These are phyloP conservation scores for Aleiodes alternator DNA, from an alignment of 2,888 invertebrate genomes.

Conservation along the genomic window DNA sequence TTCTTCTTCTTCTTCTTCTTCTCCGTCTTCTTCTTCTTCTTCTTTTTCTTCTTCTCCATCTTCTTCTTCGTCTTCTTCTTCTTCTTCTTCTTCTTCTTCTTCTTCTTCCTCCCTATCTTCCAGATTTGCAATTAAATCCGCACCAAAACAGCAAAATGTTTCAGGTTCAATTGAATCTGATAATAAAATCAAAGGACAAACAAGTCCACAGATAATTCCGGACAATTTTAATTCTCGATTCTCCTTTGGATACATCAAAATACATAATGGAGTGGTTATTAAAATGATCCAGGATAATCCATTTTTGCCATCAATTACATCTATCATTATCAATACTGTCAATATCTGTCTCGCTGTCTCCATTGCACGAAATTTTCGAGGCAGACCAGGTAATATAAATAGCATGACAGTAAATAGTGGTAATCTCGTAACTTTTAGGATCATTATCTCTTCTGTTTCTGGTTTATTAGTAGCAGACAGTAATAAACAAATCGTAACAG, in stretches of 20 bases:
- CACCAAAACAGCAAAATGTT: constrained; percentile 82
- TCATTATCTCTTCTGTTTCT: constrained; percentile 54
- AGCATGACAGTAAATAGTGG: constrained; percentile 49
- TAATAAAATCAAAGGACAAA: constrained; percentile 81
- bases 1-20: no score
- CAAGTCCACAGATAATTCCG: constrained; percentile 78
- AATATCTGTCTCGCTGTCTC: constrained; percentile 61
- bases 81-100: neutral
- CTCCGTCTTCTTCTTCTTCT: no score
- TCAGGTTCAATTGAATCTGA: constrained; percentile 87
- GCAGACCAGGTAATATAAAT: constrained; percentile 43
- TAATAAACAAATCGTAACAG: no score
- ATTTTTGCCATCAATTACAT: constrained; percentile 66
- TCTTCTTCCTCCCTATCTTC: constrained; percentile 44
- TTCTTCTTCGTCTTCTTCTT: no score
- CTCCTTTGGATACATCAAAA: constrained; percentile 66
- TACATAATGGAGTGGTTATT: constrained; percentile 74
- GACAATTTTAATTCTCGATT: constrained; percentile 61
- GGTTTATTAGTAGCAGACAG: no score
- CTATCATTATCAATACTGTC: constrained; percentile 62
- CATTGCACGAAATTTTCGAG: constrained; percentile 56
- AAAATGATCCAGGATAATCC: constrained; percentile 74
- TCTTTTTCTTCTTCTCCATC: no score
- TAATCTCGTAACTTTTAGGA: constrained; percentile 1
- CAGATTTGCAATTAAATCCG: constrained; percentile 73